Percentiles rank a stretch among this genome's conserved stretches.
phyloP scores from a whole-genome alignment of 2,888 invertebrate species.

The Urechis unicinctus region DNA sequence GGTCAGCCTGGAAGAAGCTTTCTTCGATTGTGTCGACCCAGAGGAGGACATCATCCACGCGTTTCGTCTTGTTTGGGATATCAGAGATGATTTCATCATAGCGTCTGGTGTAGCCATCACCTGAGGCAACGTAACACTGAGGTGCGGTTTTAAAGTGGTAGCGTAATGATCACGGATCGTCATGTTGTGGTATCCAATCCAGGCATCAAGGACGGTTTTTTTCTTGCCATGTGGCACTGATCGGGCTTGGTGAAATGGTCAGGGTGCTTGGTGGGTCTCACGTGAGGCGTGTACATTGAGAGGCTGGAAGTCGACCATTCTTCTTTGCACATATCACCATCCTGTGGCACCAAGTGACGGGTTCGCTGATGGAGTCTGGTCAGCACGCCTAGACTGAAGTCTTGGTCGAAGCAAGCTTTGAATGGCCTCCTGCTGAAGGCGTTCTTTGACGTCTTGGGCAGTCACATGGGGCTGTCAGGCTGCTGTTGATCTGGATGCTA shows the following conservation, averaged over 20 bases:
- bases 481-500: not conserved
- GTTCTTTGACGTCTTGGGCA: constrained; percentile 1
- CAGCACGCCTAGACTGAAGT: constrained; percentile 22
- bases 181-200: constrained; percentile 7
- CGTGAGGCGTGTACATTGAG: constrained; percentile 4
- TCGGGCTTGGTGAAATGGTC: constrained; percentile 5
- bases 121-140: constrained; percentile 22
- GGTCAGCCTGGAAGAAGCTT: constrained; percentile 17
- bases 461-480: not conserved
- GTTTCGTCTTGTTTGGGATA: constrained; percentile 27
- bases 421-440: too few relatives aligned
- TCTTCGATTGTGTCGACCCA: constrained; percentile 19
- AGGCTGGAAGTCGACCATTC: constrained; percentile 5
- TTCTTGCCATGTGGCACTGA: too few relatives aligned
- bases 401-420: constrained; percentile 25
- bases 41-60: constrained; percentile 21
- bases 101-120: constrained; percentile 24
- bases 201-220: constrained; percentile 1
- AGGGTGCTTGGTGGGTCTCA: constrained; percentile 8
- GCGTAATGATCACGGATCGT: constrained; percentile 21
- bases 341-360: too few relatives aligned
- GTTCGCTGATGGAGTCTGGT: too few relatives aligned
- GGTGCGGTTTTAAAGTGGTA: constrained; percentile 23
- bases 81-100: constrained; percentile 25
- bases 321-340: too few relatives aligned